These are phyloP conservation scores for Drosophila ambigua DNA, from an alignment of 1,140 invertebrate genomes.

Conservation along the genomic window DNA sequence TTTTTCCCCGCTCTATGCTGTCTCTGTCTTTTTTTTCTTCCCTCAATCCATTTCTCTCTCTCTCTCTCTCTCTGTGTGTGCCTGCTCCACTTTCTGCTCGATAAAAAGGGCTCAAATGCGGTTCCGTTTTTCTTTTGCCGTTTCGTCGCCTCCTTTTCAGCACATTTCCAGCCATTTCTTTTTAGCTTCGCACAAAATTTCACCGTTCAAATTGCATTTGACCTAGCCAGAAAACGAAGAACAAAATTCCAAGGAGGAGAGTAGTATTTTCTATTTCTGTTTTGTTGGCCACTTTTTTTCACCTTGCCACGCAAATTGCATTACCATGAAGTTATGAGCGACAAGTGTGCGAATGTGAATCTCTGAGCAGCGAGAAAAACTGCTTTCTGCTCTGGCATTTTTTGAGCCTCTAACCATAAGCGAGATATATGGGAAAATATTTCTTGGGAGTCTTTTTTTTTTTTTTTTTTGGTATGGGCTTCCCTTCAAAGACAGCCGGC, in stretches of 20 bases:
- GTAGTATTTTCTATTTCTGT: slow-evolving; percentile 66
- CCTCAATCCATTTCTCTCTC: background rate
- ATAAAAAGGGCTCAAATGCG: slow-evolving; percentile 81
- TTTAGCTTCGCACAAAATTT: slow-evolving; percentile 50
- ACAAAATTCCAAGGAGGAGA: slow-evolving; percentile 25
- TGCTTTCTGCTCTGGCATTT: slow-evolving; percentile 4
- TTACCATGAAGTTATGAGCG: slow-evolving; percentile 76
- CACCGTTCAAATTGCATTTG: slow-evolving; percentile 62
- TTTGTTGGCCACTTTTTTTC: slow-evolving; percentile 53
- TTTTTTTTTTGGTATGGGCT: slow-evolving; percentile 20
- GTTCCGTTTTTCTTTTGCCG: slow-evolving; percentile 68
- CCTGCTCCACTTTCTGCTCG: slow-evolving; percentile 65
- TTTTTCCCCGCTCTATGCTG: slow-evolving; percentile 33
- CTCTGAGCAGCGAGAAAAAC: slow-evolving; percentile 28
- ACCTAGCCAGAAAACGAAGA: slow-evolving; percentile 33
- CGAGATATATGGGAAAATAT: slow-evolving; percentile 47
- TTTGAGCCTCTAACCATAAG: slow-evolving; percentile 29
- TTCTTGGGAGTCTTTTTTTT: slow-evolving; percentile 36
- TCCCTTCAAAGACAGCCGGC: slow-evolving; percentile 31
- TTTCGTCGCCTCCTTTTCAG: slow-evolving; percentile 57
- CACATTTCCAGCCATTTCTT: slow-evolving; percentile 54
- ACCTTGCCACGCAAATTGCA: slow-evolving; percentile 67
- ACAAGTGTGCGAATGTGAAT: slow-evolving; percentile 78
- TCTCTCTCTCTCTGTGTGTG: slow-evolving; percentile 35
- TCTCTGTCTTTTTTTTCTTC: slow-evolving; percentile 3